Percentiles rank a stretch among this genome's conserved stretches.
Evolutionary conservation across 2,113 vertebrate species (phyloP).

Genomic region (Mungos mungo): DNA sequence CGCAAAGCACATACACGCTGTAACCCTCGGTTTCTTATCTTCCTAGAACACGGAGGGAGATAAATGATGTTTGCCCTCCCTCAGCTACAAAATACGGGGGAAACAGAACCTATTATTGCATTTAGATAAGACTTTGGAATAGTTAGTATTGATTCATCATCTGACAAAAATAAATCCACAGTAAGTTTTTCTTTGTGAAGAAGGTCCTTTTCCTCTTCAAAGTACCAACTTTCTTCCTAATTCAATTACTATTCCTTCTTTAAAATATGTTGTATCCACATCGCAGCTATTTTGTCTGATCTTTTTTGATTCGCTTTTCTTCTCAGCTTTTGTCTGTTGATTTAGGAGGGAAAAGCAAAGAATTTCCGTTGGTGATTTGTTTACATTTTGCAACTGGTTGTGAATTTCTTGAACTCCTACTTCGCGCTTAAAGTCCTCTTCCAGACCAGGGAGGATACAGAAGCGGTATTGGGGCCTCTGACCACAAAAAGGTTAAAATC

Average conservation of each 20-base stretch:
- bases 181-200: slow-evolving; percentile 39
- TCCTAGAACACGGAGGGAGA: background rate
- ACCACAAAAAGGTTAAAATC: background rate
- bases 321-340: background rate
- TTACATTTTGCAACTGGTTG: slow-evolving; percentile 19
- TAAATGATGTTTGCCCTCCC: background rate
- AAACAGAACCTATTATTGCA: background rate
- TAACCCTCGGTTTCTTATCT: background rate
- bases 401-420: background rate
- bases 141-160: slow-evolving; percentile 1
- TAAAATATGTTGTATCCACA: background rate
- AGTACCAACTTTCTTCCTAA: slow-evolving; percentile 31
- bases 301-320: background rate
- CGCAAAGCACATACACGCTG: background rate
- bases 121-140: slow-evolving; percentile 26
- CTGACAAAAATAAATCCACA: slow-evolving; percentile 22
- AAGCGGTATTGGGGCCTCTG: background rate
- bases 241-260: background rate
- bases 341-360: background rate
- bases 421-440: slow-evolving; percentile 19
- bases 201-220: slow-evolving; percentile 14
- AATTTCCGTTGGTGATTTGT: background rate
- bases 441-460: background rate
- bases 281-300: background rate
- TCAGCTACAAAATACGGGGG: background rate